Evolutionary conservation across 2,888 invertebrate genomes (phyloP), one percentile per base, ranked within the genome.

Genomic region (Oscheius sp.): DNA sequence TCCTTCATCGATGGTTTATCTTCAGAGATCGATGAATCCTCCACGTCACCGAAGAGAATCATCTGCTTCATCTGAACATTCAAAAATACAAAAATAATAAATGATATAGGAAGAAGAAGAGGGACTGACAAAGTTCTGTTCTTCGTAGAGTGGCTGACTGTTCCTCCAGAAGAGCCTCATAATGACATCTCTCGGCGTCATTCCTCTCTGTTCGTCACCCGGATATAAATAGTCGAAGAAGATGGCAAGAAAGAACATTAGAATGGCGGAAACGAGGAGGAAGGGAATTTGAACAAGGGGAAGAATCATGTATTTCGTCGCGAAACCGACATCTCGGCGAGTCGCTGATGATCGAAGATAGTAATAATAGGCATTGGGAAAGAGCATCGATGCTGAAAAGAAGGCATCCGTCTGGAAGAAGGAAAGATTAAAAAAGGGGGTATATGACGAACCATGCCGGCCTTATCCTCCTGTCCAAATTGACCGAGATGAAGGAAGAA

Each of bases 301-400:
- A 41, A 17, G 41, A 20, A 14, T 2, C 8, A 6, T 28, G 4
- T 54, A 41, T 44, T 41, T 22, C 44, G 59, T 26, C 3, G 30
- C 44, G n/a, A 59, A 59, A 20, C 59, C 59, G 3, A 44, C 24
- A 20, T n/a, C 28, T 26, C 9, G 14, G 6, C 59, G 12, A 1
- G 59, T 59, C 14, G 59, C 28, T 5, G 59, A 26, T 6, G 59
- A 41, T 26, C 59, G 24, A 12, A 41, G 44, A 9, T 44, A 59
- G 17, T 44, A 59, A 30, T 59, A 59, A 20, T 26, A 59, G 28
- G 59, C 44, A 12, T 41, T 44, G 26, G 59, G 59, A 20, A 59
- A 59, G 41, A 41, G 14, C 20, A 56, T 12, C 2, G 33, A 33
- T 12, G 33, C n/a, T 12, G 38, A 36, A 12, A 56, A 38, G 36